Evolutionary conservation across 2,113 vertebrate genomes (phyloP).

Genomic region (Spheniscus mendiculus): DNA sequence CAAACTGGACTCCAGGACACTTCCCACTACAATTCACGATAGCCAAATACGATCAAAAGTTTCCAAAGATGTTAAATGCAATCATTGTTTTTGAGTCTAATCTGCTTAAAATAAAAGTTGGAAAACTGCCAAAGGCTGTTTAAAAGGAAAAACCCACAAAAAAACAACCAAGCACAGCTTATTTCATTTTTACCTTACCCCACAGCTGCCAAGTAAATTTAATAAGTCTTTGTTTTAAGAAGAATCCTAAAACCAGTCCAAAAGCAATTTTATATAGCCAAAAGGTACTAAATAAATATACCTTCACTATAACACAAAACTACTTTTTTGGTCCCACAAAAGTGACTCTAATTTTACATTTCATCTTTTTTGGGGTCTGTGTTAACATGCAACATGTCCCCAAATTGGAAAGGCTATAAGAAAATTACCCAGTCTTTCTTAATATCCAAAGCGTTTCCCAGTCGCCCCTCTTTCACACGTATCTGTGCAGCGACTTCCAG

Average conservation of each 20-base stretch:
- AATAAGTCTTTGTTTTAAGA: constrained; percentile 78
- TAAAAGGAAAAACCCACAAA: background rate
- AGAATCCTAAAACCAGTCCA: constrained; percentile 66
- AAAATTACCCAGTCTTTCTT: background rate
- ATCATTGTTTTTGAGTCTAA: constrained; percentile 48
- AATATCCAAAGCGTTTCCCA: background rate
- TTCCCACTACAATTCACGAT: background rate
- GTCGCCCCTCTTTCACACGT: background rate
- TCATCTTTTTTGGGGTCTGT: background rate
- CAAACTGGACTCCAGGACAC: background rate
- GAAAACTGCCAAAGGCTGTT: constrained; percentile 55
- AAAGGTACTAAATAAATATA: constrained; percentile 58
- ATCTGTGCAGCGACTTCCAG: background rate
- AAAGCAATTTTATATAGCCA: constrained; percentile 70
- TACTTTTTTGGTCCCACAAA: background rate
- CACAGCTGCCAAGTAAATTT: constrained; percentile 74
- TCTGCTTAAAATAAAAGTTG: constrained; percentile 68
- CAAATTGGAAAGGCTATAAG: background rate
- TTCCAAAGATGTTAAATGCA: constrained; percentile 42
- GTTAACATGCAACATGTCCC: background rate
- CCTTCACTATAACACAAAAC: background rate
- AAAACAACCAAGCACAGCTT: constrained; percentile 9
- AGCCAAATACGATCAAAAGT: constrained; percentile 20
- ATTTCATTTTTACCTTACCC: constrained; percentile 62
- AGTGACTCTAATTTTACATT: background rate